Evolutionary conservation across 2,797 vertebrate species (phyloP).

Genomic region (Sphenopsis melanotis): DNA sequence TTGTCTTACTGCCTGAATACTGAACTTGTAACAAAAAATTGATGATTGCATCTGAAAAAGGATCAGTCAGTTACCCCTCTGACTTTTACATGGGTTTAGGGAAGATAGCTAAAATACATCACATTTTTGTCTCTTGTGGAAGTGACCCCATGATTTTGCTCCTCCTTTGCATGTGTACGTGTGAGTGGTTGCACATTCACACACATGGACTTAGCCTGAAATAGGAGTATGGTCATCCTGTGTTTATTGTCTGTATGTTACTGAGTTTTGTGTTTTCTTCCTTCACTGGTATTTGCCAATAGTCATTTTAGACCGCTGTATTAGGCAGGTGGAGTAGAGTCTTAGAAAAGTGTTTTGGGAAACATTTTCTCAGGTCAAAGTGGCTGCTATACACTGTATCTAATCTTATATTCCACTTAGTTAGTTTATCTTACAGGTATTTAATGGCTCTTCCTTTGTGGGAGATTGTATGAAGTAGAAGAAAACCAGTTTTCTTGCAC

Average conservation of each 20-base stretch:
- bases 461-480: not conserved
- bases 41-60: not conserved
- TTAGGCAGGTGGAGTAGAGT: not conserved
- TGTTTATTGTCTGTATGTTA: not conserved
- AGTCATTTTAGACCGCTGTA: not conserved
- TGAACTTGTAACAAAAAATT: not conserved
- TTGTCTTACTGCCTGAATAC: not conserved
- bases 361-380: not conserved
- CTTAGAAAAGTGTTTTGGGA: not conserved
- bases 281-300: not conserved
- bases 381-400: not conserved
- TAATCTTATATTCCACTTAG: not conserved
- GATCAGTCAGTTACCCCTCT: not conserved
- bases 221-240: not conserved
- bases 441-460: not conserved
- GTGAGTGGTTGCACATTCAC: not conserved
- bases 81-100: not conserved
- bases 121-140: not conserved
- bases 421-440: not conserved
- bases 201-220: not conserved
- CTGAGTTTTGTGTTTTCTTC: not conserved
- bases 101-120: not conserved
- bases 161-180: rapidly evolving
- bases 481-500: not conserved
- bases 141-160: not conserved